phyloP scores from a whole-genome alignment of 37 sponge, comb jelly and placozoan species.

The Petrosia ficiformis region DNA sequence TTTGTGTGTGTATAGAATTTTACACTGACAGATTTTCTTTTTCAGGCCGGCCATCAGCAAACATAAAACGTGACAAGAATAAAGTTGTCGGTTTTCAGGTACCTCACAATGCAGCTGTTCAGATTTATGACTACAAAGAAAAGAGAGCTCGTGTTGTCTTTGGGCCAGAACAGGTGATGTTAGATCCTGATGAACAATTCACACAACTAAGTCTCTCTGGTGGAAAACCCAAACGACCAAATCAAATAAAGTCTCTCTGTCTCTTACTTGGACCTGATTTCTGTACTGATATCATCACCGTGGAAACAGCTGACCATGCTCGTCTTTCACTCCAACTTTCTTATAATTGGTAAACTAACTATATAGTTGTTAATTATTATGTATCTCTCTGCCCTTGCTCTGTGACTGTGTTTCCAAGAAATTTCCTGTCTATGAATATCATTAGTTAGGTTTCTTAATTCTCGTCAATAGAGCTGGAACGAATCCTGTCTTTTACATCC shows the following conservation, averaged over 20 bases:
- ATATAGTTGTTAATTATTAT: background rate
- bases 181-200: slow-evolving; percentile 99
- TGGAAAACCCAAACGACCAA: slow-evolving; percentile 99
- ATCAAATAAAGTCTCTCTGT: slow-evolving; percentile 95
- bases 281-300: slow-evolving; percentile 99
- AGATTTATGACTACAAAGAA: slow-evolving; percentile 99
- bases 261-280: slow-evolving; percentile 99
- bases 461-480: no score
- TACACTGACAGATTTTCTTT: no score
- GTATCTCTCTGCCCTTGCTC: no score
- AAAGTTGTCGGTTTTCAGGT: slow-evolving; percentile 95
- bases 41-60: slow-evolving; percentile 46
- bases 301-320: slow-evolving; percentile 99
- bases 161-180: slow-evolving; percentile 99
- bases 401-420: no score
- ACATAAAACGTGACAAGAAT: slow-evolving; percentile 87
- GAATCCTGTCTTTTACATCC: no score
- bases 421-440: no score
- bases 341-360: slow-evolving; percentile 87
- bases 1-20: no score
- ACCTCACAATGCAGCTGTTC: slow-evolving; percentile 98
- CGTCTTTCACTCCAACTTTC: slow-evolving; percentile 94
- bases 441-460: no score
- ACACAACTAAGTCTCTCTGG: slow-evolving; percentile 99
- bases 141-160: slow-evolving; percentile 98